phyloP scores from a whole-genome alignment of 2,113 vertebrate species.

The Columbina picui region DNA sequence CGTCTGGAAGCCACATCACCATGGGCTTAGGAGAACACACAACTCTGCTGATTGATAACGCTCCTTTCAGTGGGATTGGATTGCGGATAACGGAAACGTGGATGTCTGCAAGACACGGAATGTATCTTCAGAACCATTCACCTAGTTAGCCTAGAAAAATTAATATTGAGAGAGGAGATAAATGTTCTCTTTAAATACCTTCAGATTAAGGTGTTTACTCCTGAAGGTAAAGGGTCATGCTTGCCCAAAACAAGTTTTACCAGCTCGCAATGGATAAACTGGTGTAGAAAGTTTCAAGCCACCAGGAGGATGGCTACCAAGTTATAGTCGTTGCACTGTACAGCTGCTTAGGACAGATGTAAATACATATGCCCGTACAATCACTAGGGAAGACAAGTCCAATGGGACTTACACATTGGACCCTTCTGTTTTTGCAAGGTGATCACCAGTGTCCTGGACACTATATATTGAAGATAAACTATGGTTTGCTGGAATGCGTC shows the following conservation, averaged over 20 bases:
- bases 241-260: background rate
- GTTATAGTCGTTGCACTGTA: background rate
- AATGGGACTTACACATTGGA: background rate
- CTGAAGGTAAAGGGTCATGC: background rate
- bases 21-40: background rate
- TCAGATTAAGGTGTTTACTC: background rate
- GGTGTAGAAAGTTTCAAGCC: background rate
- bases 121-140: background rate
- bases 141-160: background rate
- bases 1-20: background rate
- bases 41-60: background rate
- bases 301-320: background rate
- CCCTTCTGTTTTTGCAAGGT: background rate
- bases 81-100: background rate
- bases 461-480: background rate
- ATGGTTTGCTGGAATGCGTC: background rate
- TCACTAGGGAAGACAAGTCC: background rate
- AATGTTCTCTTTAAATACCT: background rate
- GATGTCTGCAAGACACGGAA: background rate
- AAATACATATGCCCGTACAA: background rate
- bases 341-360: background rate
- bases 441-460: background rate
- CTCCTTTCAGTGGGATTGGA: background rate
- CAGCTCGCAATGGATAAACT: background rate
- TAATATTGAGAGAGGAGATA: background rate